phyloP scores from a whole-genome alignment of 2,797 vertebrate species.

The Chelmon rostratus region DNA sequence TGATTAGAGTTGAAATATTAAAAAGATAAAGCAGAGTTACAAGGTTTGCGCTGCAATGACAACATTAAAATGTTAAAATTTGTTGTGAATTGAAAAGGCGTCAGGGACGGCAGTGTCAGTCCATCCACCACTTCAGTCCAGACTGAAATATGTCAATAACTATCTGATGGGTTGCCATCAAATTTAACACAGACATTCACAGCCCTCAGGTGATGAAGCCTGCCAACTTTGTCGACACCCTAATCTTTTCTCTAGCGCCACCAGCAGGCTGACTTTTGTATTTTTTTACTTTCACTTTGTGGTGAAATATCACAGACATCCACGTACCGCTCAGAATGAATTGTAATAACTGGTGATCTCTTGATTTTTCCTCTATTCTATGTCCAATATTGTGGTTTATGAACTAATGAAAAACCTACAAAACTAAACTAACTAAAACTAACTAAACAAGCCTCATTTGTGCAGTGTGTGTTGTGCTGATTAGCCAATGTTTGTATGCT shows the following conservation, averaged over 20 bases:
- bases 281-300: neutral
- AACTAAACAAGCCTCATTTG: neutral
- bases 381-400: neutral
- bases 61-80: neutral
- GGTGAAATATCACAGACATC: neutral
- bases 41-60: neutral
- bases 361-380: neutral
- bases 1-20: conserved; percentile 1
- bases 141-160: neutral
- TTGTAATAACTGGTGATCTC: neutral
- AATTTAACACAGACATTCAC: neutral
- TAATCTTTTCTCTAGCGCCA: neutral
- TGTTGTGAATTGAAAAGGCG: conserved; percentile 2
- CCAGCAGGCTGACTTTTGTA: too few relatives aligned
- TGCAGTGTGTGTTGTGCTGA: neutral
- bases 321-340: neutral
- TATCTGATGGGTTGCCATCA: neutral
- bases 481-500: neutral
- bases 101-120: neutral
- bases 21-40: neutral
- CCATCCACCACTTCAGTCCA: too few relatives aligned
- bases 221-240: neutral
- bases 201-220: neutral
- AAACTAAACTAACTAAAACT: too few relatives aligned
- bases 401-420: neutral